A percentile compares a stretch with the other conserved stretches of the same genome.
These are phyloP conservation scores for Sphyrna mokarran DNA, from an alignment of 2,113 vertebrate genomes.

Conservation along the genomic window DNA sequence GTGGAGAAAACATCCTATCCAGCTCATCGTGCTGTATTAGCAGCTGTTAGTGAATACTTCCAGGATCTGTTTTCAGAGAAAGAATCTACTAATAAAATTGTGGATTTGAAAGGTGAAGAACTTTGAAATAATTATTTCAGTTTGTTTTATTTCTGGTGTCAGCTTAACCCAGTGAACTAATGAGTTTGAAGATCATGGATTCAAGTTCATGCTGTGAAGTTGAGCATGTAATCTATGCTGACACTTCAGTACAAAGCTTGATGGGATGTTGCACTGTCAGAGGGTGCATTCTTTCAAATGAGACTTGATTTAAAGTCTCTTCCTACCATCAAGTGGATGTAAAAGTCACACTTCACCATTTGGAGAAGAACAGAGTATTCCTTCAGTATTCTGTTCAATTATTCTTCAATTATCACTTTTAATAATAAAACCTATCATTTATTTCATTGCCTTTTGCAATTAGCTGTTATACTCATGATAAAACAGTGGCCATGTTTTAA, in stretches of 20 bases:
- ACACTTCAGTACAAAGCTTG: not conserved
- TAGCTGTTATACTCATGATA: not conserved
- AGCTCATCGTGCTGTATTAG: slow-evolving; percentile 64
- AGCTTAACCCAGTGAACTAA: not conserved
- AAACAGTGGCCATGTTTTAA: not conserved
- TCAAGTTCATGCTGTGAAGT: not conserved
- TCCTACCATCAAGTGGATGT: not conserved
- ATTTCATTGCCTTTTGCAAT: not conserved
- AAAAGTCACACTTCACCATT: not conserved
- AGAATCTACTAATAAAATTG: slow-evolving; percentile 52
- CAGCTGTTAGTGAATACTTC: slow-evolving; percentile 69
- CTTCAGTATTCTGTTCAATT: not conserved
- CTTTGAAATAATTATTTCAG: not conserved
- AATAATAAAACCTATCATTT: not conserved
- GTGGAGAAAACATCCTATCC: slow-evolving; percentile 55
- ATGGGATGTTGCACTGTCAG: not conserved
- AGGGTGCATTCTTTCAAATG: not conserved
- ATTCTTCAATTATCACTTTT: not conserved
- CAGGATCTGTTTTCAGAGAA: slow-evolving; percentile 66
- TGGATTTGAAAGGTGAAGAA: slow-evolving; percentile 63
- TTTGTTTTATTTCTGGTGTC: not conserved
- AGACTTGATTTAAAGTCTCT: not conserved
- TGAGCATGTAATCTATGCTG: not conserved
- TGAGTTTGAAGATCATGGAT: not conserved
- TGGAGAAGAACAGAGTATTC: not conserved